These are phyloP conservation scores for Tapirus indicus DNA, from an alignment of 2,797 vertebrate genomes.

Conservation along the genomic window DNA sequence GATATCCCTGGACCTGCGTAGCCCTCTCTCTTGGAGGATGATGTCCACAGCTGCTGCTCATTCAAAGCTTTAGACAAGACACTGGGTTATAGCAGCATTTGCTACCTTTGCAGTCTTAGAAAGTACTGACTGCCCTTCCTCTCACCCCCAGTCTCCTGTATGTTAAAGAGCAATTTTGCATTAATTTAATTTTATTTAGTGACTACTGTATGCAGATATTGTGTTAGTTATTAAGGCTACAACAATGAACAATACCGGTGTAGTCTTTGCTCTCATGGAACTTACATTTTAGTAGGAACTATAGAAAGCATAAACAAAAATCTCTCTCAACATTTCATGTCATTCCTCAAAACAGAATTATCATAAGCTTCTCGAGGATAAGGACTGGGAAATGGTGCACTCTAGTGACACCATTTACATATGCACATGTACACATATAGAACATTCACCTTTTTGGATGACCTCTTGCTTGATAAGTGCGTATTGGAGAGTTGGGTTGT, in stretches of 20 bases:
- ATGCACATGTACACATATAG: accelerated
- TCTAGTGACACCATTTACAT: neutral
- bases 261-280: neutral
- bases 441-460: neutral
- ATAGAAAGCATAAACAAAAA: neutral
- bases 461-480: neutral
- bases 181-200: neutral
- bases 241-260: neutral
- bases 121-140: neutral
- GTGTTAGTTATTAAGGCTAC: neutral
- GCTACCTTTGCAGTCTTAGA: neutral
- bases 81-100: neutral
- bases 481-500: neutral
- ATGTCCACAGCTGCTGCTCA: neutral
- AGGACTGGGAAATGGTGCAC: neutral
- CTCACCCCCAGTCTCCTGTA: neutral
- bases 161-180: neutral
- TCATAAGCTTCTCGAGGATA: neutral
- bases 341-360: neutral
- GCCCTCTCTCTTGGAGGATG: neutral
- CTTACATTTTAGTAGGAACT: slow-evolving; percentile 20
- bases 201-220: neutral
- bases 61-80: neutral
- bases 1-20: neutral
- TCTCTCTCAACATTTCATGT: neutral